Conservation (phyloP, 2,888 invertebrate species). For the Lepidochrysops patricia region DNA sequence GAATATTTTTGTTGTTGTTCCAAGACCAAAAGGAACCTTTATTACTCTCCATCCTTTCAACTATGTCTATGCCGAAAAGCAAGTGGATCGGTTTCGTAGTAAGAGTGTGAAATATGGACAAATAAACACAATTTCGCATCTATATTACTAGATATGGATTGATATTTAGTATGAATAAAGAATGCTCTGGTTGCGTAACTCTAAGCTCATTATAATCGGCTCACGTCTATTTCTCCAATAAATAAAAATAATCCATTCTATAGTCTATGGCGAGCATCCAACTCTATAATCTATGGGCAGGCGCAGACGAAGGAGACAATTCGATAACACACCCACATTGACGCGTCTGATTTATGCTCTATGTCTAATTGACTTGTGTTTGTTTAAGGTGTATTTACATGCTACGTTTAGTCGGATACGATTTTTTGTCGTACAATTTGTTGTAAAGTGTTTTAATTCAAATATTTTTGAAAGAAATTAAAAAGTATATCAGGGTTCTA, state of each 20-base stretch:
- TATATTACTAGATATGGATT: no score
- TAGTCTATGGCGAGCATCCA: neutral
- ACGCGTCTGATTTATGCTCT: slow-evolving; percentile 36
- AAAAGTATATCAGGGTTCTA: no score
- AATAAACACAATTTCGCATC: no score
- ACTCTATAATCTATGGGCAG: slow-evolving; percentile 19
- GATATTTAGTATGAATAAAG: no score
- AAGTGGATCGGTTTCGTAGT: no score
- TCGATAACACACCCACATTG: slow-evolving; percentile 31
- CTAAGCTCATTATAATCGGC: slow-evolving; percentile 5
- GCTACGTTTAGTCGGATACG: slow-evolving; percentile 17
- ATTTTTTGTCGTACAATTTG: neutral
- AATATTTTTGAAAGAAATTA: no score
- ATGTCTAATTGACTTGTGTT: slow-evolving; percentile 37
- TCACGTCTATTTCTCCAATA: neutral
- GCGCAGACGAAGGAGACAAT: slow-evolving; percentile 17
- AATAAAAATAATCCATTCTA: slow-evolving; percentile 5
- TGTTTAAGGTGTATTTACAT: slow-evolving; percentile 23
- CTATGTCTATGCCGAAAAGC: no score
- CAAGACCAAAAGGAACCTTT: no score
- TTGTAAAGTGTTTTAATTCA: no score
- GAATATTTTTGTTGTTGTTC: no score
- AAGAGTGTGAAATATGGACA: no score
- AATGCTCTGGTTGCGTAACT: neutral
- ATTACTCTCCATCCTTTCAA: no score